Percentiles rank a stretch among this genome's conserved stretches.
Evolutionary conservation across 2,888 invertebrate species (phyloP).

Genomic region (Alloscopus bannaensis): DNA sequence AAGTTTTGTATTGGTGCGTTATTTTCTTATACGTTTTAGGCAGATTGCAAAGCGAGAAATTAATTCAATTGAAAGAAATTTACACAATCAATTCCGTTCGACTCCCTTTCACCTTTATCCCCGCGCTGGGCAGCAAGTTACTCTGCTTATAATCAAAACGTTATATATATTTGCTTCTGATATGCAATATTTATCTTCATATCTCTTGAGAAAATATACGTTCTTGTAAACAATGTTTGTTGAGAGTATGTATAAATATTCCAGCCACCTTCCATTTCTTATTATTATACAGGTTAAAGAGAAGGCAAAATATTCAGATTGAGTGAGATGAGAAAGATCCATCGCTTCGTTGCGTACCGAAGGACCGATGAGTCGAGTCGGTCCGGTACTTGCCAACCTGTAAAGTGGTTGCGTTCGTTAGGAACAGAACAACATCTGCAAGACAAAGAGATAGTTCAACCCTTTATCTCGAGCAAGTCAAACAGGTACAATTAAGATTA

Average conservation of each 20-base stretch:
- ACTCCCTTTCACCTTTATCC: too few species aligned
- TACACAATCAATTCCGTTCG: slow-evolving; percentile 2
- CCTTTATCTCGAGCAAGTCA: slow-evolving; percentile 55
- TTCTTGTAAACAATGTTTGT: slow-evolving; percentile 37
- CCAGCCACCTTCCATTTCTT: slow-evolving; percentile 66
- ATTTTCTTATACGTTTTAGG: neutral
- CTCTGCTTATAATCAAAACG: too few species aligned
- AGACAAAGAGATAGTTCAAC: slow-evolving; percentile 59
- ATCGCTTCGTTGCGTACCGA: slow-evolving; percentile 39
- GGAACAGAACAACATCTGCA: slow-evolving; percentile 28
- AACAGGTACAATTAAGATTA: slow-evolving; percentile 57
- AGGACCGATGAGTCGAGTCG: too few species aligned
- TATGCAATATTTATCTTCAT: too few species aligned
- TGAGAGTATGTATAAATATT: slow-evolving; percentile 54
- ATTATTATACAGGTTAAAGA: slow-evolving; percentile 54
- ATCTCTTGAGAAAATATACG: neutral
- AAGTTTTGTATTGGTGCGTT: too few species aligned
- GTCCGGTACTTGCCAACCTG: slow-evolving; percentile 42
- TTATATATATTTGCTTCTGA: too few species aligned
- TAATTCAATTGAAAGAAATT: too few species aligned
- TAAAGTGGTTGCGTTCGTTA: slow-evolving; percentile 25
- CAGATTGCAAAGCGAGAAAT: slow-evolving; percentile 11
- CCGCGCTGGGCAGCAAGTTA: slow-evolving; percentile 55
- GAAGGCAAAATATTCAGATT: slow-evolving; percentile 42
- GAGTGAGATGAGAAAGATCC: slow-evolving; percentile 58